These are phyloP conservation scores for Calephelis nemesis DNA, from an alignment of 1,140 invertebrate species.

Conservation along the genomic window DNA sequence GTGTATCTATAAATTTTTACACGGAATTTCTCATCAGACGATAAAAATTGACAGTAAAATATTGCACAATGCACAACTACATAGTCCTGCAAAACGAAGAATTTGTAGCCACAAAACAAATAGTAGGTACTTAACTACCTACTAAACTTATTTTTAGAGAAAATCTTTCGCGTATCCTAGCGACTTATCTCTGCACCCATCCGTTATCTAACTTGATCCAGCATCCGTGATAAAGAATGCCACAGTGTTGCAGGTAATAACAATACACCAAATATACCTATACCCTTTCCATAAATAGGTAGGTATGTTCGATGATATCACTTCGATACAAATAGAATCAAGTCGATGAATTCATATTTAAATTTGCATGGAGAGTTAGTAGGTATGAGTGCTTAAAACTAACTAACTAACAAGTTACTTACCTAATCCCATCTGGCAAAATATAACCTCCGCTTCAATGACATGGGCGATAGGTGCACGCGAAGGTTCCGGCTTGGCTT, in stretches of 20 bases:
- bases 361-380: neutral
- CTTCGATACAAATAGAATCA: constrained; percentile 19
- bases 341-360: neutral
- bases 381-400: neutral
- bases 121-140: neutral
- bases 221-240: too few species aligned
- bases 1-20: neutral
- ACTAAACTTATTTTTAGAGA: too few species aligned
- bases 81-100: neutral
- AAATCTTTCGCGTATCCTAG: too few species aligned
- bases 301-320: constrained; percentile 19
- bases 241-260: neutral
- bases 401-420: constrained; percentile 50
- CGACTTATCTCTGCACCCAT: too few species aligned
- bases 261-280: neutral
- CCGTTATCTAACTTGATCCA: too few species aligned
- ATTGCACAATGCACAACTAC: neutral
- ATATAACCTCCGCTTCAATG: constrained; percentile 83
- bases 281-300: neutral
- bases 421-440: constrained; percentile 84
- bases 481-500: constrained; percentile 38
- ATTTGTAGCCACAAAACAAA: neutral
- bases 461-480: constrained; percentile 69
- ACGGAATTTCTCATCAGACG: neutral
- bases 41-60: neutral